Base-by-base conservation (phyloP, 2,888 invertebrate genomes). In the Mesoligia furuncula region DNA sequence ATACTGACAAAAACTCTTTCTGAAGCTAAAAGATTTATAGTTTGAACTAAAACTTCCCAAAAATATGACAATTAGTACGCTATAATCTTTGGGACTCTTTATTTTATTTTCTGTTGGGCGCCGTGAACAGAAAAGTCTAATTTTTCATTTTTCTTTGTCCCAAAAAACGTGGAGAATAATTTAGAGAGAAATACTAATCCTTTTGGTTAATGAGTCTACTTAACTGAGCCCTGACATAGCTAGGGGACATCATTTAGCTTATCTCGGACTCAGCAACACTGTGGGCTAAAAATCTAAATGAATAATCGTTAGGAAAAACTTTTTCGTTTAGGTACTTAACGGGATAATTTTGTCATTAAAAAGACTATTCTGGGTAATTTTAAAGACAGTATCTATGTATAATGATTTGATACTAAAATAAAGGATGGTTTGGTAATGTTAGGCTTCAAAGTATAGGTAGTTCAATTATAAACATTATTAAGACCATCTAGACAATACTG, bases 161-260 rank as follows among this genome's bases (percentile, higher is more conserved):
- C 11, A 6, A 71, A 57, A 79, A 62, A 48, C 13, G 13, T 51
- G 27, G 31, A 11, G 67, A 65, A 76, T 65, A 66, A 65, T 75
- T 84, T 31, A 5, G 73, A 76, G 65, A 20, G 20, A 54, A 67
- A 67, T 64, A 39, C 42, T 85, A 84, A 81, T 73, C 66, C 70
- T 45, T 69, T 51, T 66, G 20, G 54, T 27, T 73, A 84, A 84
- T 85, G 59, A 73, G 51, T 45, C 20, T 15, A 45, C 69, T 77
- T 85, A 70, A 48, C 17, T 11, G 17, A 69, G 48, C 2, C 59
- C 69, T 69, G 74, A 39, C 20, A 61, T 36, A 17, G 62, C 61
- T 24, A 15, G 17, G 31, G 66, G 48, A 73, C 27, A 59, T 75
- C 39, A 42, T 85, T 81, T 57, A 67, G 42, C 36, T 82, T 48